Evolutionary conservation across 2,888 invertebrate genomes (phyloP).

Genomic region (Platypus cylindrus): DNA sequence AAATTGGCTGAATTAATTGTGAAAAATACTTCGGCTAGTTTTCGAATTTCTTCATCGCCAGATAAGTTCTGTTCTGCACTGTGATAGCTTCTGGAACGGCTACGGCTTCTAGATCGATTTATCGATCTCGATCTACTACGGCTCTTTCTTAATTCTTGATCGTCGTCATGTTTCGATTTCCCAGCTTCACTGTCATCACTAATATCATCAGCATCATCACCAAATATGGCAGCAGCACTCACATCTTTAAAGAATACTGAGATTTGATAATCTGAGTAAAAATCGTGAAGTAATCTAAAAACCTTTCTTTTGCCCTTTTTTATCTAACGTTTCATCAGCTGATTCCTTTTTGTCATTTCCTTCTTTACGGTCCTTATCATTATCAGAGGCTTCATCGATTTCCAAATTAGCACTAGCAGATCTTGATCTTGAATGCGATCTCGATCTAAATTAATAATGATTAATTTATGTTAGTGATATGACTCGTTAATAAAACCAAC

Average conservation of each 20-base stretch:
- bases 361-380: conserved; percentile 41
- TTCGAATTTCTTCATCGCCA: conserved; percentile 37
- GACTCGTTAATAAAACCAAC: conserved; percentile 1
- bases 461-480: too few species aligned
- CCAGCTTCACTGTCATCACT: conserved; percentile 66
- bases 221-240: conserved; percentile 76
- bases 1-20: too few species aligned
- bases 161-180: conserved; percentile 33
- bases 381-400: conserved; percentile 52
- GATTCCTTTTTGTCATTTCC: conserved; percentile 20
- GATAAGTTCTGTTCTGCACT: conserved; percentile 7
- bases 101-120: conserved; percentile 26
- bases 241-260: conserved; percentile 38
- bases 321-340: too few species aligned
- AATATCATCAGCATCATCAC: conserved; percentile 89
- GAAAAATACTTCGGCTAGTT: conserved; percentile 27
- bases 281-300: not conserved
- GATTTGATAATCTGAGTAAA: not conserved
- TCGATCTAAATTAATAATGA: conserved; percentile 16
- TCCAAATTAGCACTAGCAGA: conserved; percentile 38
- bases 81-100: conserved; percentile 28
- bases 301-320: too few species aligned
- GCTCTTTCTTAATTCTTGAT: conserved; percentile 24
- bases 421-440: conserved; percentile 23
- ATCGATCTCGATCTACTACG: conserved; percentile 28